A percentile compares a stretch with the other conserved stretches of the same genome.
These are phyloP conservation scores for Digitonthophagus gazella DNA, from an alignment of 2,888 invertebrate species.

Conservation along the genomic window DNA sequence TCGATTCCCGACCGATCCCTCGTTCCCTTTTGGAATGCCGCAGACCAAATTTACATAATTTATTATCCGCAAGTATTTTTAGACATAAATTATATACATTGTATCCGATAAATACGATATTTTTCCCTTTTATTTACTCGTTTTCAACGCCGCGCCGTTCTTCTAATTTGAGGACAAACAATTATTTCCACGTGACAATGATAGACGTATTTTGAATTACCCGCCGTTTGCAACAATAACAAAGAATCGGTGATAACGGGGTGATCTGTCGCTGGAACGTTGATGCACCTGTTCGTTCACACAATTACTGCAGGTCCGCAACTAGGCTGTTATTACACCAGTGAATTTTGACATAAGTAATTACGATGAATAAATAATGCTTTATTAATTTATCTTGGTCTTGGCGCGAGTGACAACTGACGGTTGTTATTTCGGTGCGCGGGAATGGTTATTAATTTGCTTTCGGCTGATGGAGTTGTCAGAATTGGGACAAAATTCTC, in stretches of 20 bases:
- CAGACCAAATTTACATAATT: background rate
- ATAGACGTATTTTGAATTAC: constrained; percentile 48
- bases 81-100: background rate
- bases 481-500: background rate
- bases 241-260: constrained; percentile 38
- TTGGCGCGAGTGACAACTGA: background rate
- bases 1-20: constrained; percentile 14
- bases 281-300: constrained; percentile 40
- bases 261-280: constrained; percentile 40
- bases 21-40: constrained; percentile 7
- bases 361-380: constrained; percentile 41
- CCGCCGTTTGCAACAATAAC: background rate
- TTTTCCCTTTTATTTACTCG: constrained; percentile 16
- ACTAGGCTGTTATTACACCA: constrained; percentile 36
- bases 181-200: constrained; percentile 48
- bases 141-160: constrained; percentile 31
- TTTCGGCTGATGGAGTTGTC: background rate
- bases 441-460: constrained; percentile 8
- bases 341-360: constrained; percentile 43
- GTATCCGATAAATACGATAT: background rate
- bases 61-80: background rate
- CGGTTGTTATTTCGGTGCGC: constrained; percentile 7
- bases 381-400: constrained; percentile 31
- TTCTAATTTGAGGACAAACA: constrained; percentile 45
- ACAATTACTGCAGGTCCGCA: constrained; percentile 30